Evolutionary conservation across 2,797 vertebrate species (phyloP), one percentile per base, ranked within the genome.

Genomic region (Lepidocolaptes lacrymiger): DNA sequence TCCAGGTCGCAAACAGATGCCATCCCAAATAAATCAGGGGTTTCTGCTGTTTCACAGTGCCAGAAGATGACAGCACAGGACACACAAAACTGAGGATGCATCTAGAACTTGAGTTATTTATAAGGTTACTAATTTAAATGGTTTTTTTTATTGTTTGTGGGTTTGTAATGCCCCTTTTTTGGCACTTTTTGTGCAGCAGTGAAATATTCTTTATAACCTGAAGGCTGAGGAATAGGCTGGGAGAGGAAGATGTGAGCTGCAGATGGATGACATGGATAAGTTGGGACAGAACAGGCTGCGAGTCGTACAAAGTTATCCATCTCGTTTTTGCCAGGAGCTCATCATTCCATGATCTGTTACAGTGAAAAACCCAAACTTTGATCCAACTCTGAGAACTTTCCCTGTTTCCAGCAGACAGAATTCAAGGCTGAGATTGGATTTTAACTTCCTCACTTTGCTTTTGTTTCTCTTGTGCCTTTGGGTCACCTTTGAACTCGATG

Each of bases 181-280:
- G 72, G 34, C 23, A 3, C 8, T 54, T 44, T 37, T 36, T 34
- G 9, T 5, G 32, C 27, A 73, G 18, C 10, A 22, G 55, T 4
- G 24, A 80, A 72, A 43, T 10, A 32, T 20, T 46, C 71, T 30
- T 34, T 32, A 0, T 59, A 89, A 76, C 23, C 30, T 39, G 8
- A 34, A 59, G 44, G 52, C 22, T 92, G 3, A 73, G 48, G 46
- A 32, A 5, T 8, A 37, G 41, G 2, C 37, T 63, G 67, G 77
- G 37, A n/a, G 64, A 36, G 72, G 64, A 76, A 61, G 72, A 80
- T 80, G 5, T 32, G 56, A 89, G 64, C 36, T 77, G 54, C 92
- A 89, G 87, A 68, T 92, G 72, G 78, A 21, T 88, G 67, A 71
- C 49, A 51, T 2, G 28, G 71, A 72, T 89, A 96, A 46, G 66